These are phyloP conservation scores for Theropithecus gelada DNA, from an alignment of 2,113 vertebrate species.

Conservation along the genomic window DNA sequence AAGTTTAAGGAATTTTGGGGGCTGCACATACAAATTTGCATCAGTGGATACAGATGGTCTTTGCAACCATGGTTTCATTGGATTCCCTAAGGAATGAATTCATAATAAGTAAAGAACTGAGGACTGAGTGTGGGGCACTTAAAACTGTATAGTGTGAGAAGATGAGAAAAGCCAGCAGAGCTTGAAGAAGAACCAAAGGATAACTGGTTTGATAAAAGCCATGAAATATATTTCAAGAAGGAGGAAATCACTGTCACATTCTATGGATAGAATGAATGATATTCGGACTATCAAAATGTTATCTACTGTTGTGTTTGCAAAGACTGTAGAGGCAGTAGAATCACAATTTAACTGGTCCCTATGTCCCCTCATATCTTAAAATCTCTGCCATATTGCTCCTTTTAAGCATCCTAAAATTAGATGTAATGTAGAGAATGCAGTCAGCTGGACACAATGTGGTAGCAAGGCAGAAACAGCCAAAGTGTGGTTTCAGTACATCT, in stretches of 20 bases:
- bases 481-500: rapidly evolving
- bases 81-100: neutral
- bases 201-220: neutral
- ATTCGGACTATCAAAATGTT: neutral
- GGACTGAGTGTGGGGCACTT: neutral
- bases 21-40: neutral
- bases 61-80: neutral
- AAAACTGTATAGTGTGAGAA: neutral
- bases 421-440: neutral
- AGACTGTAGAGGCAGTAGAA: neutral
- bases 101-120: neutral
- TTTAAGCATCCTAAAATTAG: neutral
- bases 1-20: neutral
- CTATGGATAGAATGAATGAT: neutral
- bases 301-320: neutral
- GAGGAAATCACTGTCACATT: constrained; percentile 11
- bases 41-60: neutral
- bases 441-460: neutral
- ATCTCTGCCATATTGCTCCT: neutral
- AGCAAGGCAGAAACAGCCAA: neutral
- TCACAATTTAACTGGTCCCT: neutral
- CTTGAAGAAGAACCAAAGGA: neutral
- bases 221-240: neutral
- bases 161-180: constrained; percentile 1
- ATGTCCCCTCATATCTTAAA: neutral